A percentile compares a stretch with the other conserved stretches of the same genome.
phyloP scores from a whole-genome alignment of 2,888 invertebrate species.

The Orchesellides sinensis region DNA sequence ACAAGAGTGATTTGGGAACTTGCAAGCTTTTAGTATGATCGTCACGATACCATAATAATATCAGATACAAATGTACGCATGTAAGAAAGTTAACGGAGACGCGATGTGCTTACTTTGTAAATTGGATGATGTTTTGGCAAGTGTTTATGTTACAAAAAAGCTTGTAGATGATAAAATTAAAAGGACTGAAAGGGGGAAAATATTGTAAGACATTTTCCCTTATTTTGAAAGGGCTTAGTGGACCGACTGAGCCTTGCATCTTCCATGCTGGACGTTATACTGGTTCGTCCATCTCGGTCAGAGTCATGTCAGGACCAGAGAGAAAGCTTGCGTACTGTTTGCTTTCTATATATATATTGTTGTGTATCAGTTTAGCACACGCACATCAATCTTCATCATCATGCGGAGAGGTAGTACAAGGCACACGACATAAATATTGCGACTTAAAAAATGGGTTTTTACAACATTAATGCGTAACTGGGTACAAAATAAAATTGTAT shows the following conservation, averaged over 20 bases:
- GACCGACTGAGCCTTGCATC: background rate
- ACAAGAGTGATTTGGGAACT: too few species aligned
- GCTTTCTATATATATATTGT: too few species aligned
- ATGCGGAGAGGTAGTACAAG: constrained; percentile 5
- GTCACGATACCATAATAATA: too few species aligned
- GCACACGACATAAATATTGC: constrained; percentile 15
- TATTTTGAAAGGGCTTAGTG: constrained; percentile 9
- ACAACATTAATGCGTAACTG: background rate
- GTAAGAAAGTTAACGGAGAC: too few species aligned
- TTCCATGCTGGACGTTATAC: background rate
- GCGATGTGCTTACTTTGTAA: too few species aligned
- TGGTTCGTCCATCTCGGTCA: background rate
- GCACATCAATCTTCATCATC: constrained; percentile 45
- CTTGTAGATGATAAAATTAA: background rate
- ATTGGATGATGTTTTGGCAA: background rate
- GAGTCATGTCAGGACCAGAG: constrained; percentile 26
- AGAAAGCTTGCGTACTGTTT: constrained; percentile 41
- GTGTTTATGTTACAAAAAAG: background rate
- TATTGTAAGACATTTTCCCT: background rate
- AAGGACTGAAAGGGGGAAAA: background rate
- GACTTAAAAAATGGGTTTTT: background rate
- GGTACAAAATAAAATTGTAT: background rate
- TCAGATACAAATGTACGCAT: too few species aligned
- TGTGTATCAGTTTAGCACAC: constrained; percentile 38
- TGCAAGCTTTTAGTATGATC: too few species aligned